phyloP scores from a whole-genome alignment of 1,140 invertebrate genomes.

The Sitodiplosis mosellana region DNA sequence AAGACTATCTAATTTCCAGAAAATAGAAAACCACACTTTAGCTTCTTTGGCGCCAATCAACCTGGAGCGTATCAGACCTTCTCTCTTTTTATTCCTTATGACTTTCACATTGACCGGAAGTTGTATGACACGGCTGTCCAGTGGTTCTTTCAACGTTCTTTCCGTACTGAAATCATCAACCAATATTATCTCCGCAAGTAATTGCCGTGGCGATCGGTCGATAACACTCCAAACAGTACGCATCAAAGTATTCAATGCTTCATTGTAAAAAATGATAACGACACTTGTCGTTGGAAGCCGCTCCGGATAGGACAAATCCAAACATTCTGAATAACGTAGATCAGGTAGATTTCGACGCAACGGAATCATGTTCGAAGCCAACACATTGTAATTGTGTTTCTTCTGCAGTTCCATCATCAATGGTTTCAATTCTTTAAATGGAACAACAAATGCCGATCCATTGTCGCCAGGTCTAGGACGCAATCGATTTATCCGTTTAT shows the following conservation, averaged over 20 bases:
- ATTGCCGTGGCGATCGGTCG: conserved; percentile 52
- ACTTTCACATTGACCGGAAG: conserved; percentile 48
- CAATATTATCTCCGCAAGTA: conserved; percentile 76
- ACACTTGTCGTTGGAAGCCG: conserved; percentile 56
- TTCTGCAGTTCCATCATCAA: conserved; percentile 90
- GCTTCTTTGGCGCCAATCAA: conserved; percentile 66
- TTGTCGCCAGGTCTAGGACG: background rate
- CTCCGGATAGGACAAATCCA: conserved; percentile 36
- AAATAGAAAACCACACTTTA: conserved; percentile 21
- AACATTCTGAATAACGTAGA: conserved; percentile 71
- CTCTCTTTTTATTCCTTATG: conserved; percentile 46
- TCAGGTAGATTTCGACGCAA: conserved; percentile 89
- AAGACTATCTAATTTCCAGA: background rate
- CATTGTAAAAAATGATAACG: conserved; percentile 86
- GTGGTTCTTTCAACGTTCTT: conserved; percentile 21
- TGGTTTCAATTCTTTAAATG: conserved; percentile 61
- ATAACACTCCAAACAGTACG: conserved; percentile 67
- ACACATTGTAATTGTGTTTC: conserved; percentile 94
- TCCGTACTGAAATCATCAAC: conserved; percentile 84
- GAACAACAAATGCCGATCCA: conserved; percentile 10
- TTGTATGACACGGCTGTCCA: conserved; percentile 51
- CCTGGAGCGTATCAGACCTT: conserved; percentile 72
- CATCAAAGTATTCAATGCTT: conserved; percentile 78
- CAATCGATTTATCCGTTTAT: background rate
- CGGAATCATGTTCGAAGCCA: conserved; percentile 95